Conservation (phyloP, 2,797 vertebrate species). For the Tamandua tetradactyla region DNA sequence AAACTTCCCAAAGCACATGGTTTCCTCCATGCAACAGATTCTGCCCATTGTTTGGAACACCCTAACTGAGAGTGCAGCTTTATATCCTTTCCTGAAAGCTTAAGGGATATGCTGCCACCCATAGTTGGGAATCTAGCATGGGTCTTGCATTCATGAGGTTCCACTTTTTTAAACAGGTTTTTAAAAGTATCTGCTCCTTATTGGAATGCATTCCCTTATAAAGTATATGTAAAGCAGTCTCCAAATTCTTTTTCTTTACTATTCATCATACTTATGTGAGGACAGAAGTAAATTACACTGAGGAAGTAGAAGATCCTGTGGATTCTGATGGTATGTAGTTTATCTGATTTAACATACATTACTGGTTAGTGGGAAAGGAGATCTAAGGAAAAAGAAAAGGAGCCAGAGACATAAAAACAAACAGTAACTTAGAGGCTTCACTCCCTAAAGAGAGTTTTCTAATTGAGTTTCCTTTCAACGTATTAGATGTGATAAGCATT, state of each 20-base stretch:
- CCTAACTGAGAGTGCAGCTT: constrained; percentile 96
- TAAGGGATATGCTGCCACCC: not conserved
- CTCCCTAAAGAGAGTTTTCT: not conserved
- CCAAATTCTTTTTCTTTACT: constrained; percentile 86
- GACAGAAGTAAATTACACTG: constrained; percentile 99
- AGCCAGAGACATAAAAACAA: not conserved
- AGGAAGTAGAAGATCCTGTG: constrained; percentile 97
- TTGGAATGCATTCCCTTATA: not conserved
- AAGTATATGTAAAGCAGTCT: not conserved
- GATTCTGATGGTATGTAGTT: constrained; percentile 94
- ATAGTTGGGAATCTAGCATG: not conserved
- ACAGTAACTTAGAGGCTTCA: not conserved
- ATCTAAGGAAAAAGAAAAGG: not conserved
- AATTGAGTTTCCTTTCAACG: not conserved
- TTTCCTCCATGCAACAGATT: constrained; percentile 98
- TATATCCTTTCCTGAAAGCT: constrained; percentile 92
- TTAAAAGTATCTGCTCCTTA: not conserved
- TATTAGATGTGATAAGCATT: not conserved
- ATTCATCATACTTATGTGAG: constrained; percentile 93
- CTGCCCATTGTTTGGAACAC: constrained; percentile 99
- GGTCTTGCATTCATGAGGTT: not conserved
- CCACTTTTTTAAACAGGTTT: not conserved
- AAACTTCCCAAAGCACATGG: constrained; percentile 99
- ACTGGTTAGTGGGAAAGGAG: not conserved
- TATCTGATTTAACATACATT: not conserved